Conservation (phyloP, 2,113 vertebrate species). For the Cyphomyrus plagiostoma region DNA sequence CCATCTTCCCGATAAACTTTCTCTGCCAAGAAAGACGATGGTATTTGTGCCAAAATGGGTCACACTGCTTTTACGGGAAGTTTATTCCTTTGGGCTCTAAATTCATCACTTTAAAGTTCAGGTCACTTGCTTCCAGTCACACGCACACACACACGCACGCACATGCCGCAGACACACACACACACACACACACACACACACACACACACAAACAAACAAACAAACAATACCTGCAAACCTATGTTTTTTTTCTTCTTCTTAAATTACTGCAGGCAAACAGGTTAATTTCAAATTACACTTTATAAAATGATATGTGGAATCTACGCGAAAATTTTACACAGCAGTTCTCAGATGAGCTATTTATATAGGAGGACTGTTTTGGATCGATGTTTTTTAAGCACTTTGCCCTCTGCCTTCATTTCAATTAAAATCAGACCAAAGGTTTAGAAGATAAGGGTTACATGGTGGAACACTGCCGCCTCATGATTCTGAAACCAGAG, state of each 20-base stretch:
- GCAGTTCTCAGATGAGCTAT: not conserved
- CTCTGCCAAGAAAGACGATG: not conserved
- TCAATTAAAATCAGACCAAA: not conserved
- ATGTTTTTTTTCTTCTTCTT: not conserved
- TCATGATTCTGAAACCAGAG: not conserved
- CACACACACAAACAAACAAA: not conserved
- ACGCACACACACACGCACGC: not conserved
- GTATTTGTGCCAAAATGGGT: constrained; percentile 46
- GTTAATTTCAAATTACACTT: not conserved
- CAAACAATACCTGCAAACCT: not conserved
- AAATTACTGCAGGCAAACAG: not conserved
- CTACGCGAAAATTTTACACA: not conserved
- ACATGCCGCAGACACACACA: not conserved
- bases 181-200: too few relatives aligned
- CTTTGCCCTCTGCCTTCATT: not conserved
- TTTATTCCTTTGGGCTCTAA: constrained; percentile 60
- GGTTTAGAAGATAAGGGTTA: not conserved
- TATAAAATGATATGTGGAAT: not conserved
- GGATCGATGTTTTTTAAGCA: not conserved
- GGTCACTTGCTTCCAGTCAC: constrained; percentile 44
- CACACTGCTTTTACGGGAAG: constrained; percentile 56
- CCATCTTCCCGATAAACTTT: not conserved
- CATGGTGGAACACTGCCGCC: not conserved
- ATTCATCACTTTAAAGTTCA: constrained; percentile 62
- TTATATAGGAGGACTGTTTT: not conserved